Evolutionary conservation across 1,140 invertebrate genomes (phyloP).

Genomic region (Diuraphis noxia): DNA sequence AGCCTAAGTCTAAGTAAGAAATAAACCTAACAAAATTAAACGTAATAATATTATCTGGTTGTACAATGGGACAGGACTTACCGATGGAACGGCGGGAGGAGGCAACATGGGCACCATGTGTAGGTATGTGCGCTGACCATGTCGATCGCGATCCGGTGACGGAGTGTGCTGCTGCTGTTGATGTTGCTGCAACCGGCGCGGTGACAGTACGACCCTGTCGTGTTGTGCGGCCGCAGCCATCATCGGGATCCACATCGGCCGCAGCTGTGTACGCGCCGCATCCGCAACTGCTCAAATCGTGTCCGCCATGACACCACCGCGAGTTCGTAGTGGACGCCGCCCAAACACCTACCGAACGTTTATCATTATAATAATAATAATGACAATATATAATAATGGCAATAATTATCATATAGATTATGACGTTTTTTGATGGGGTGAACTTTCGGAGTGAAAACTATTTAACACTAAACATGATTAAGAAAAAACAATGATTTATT

Average conservation of each 20-base stretch:
- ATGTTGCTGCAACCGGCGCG: slow-evolving; percentile 51
- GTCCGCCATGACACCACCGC: slow-evolving; percentile 13
- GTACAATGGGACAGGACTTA: background rate
- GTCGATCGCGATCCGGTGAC: slow-evolving; percentile 19
- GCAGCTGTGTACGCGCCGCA: slow-evolving; percentile 37
- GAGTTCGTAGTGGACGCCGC: background rate
- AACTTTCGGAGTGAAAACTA: too few relatives aligned
- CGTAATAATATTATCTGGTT: too few relatives aligned
- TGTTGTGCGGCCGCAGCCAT: slow-evolving; percentile 55
- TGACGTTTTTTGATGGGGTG: too few relatives aligned
- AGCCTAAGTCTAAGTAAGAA: too few relatives aligned
- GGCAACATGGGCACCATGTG: slow-evolving; percentile 47
- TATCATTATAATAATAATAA: background rate
- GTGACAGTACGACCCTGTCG: slow-evolving; percentile 53
- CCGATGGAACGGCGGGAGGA: background rate
- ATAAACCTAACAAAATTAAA: too few relatives aligned
- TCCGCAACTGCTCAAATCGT: slow-evolving; percentile 27
- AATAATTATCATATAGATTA: too few relatives aligned
- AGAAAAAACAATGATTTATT: too few relatives aligned
- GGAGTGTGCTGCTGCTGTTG: slow-evolving; percentile 38
- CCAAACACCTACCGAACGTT: background rate
- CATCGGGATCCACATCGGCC: slow-evolving; percentile 56
- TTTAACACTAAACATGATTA: too few relatives aligned
- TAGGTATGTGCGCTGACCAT: slow-evolving; percentile 27
- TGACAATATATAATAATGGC: background rate